Conservation (phyloP, 2,113 vertebrate species). For the Mastomys natalensis region DNA sequence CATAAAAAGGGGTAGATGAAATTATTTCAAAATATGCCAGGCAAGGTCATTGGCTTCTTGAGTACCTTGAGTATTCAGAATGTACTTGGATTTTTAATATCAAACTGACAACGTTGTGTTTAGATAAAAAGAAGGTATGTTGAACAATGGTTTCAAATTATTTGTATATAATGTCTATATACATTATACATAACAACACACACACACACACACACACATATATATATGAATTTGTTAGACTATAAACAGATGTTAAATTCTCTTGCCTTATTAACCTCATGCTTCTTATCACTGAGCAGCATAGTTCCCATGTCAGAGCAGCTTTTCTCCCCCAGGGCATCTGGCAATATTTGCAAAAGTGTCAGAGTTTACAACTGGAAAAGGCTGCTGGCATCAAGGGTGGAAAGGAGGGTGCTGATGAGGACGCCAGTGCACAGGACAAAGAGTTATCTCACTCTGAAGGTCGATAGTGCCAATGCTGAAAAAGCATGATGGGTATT, state of each 20-base stretch:
- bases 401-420: not conserved
- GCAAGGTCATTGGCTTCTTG: not conserved
- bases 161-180: not conserved
- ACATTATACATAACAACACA: no score
- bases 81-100: not conserved
- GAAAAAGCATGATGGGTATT: not conserved
- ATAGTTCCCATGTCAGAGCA: not conserved
- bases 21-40: slow-evolving; percentile 5
- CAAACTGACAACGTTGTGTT: not conserved
- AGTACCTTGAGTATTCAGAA: not conserved
- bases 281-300: not conserved
- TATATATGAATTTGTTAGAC: not conserved
- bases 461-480: no score
- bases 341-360: not conserved
- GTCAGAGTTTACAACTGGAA: not conserved
- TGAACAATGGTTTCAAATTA: not conserved
- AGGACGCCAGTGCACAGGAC: not conserved
- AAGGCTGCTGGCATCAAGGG: not conserved
- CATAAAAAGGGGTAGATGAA: not conserved
- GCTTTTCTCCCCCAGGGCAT: not conserved
- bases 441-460: not conserved
- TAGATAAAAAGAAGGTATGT: not conserved
- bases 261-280: not conserved
- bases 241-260: not conserved
- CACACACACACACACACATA: no score